Evolutionary conservation across 2,797 vertebrate genomes (phyloP).

Genomic region (Sebastes iracundus): DNA sequence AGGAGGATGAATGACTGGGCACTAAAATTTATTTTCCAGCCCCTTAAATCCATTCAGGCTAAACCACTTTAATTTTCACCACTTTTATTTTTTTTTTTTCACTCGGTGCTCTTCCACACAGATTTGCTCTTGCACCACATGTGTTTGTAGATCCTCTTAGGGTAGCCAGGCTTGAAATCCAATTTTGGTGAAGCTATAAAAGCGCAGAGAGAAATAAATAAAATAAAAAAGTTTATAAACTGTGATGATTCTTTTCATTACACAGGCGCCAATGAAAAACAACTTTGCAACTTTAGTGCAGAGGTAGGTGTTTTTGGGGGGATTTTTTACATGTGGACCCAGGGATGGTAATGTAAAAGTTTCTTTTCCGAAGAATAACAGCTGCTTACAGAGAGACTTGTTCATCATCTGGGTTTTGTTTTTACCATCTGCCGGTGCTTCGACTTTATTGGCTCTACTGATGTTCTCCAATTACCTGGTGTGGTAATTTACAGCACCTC

Average conservation of each 20-base stretch:
- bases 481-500: slow-evolving; percentile 40
- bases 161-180: slow-evolving; percentile 78
- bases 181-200: slow-evolving; percentile 76
- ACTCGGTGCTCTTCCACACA: slow-evolving; percentile 49
- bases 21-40: slow-evolving; percentile 51
- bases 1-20: slow-evolving; percentile 54
- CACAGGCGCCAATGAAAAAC: slow-evolving; percentile 32
- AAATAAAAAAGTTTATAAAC: slow-evolving; percentile 55
- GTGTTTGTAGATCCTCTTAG: slow-evolving; percentile 75
- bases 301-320: slow-evolving; percentile 5
- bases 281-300: slow-evolving; percentile 37
- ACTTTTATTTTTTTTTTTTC: slow-evolving; percentile 37
- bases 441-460: slow-evolving; percentile 47
- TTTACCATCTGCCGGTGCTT: slow-evolving; percentile 48
- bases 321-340: background rate
- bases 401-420: slow-evolving; percentile 55
- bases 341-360: slow-evolving; percentile 29
- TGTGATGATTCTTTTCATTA: slow-evolving; percentile 62
- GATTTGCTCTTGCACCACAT: slow-evolving; percentile 67
- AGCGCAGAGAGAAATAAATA: slow-evolving; percentile 37
- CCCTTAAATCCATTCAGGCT: slow-evolving; percentile 62
- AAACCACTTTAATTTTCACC: slow-evolving; percentile 67
- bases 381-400: slow-evolving; percentile 37
- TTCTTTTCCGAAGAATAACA: slow-evolving; percentile 43
- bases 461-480: slow-evolving; percentile 49